Evolutionary conservation across 1,140 invertebrate species (phyloP), one percentile per base, ranked within the genome.

Genomic region (Ostrea edulis): DNA sequence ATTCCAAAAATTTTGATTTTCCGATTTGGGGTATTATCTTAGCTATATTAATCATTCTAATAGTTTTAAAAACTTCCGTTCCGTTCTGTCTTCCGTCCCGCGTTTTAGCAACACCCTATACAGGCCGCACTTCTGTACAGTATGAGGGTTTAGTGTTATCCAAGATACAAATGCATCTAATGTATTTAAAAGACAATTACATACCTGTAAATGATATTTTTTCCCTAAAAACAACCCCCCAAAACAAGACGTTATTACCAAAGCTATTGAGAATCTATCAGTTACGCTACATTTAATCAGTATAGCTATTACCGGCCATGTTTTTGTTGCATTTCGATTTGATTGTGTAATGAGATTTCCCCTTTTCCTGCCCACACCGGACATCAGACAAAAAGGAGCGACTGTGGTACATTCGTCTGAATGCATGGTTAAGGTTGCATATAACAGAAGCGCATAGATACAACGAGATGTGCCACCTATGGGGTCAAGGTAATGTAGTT

Each of bases 361-460:
- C 68, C 25, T 71, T 55, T 71, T 71, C 25, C 68, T 71, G 68
- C 68, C 68, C 68, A 71, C 68, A 71, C 68, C 68, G 68, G 68
- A 71, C 12, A 35, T 29, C n/a, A 5, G 68, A 71, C 68, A 71
- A 14, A 71, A 71, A 35, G 68, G 68, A 29, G 68, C 68, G 68
- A 29, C 29, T 12, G 68, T 17, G 55, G 12, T 58, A 20, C 22
- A 71, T 71, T 71, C 68, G 12, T 25, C 0, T 25, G 22, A 71
- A 25, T 71, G 29, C 29, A 29, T 71, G 25, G 8, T 35, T 71
- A 35, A 71, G 22, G 25, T 71, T 14, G 29, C 8, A 44, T 44
- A 44, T 5, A 44, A 5, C 25, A 35, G 22, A 20, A 58, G 20
- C 12, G 29, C 12, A 71, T 12, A 29, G 22, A 71, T 71, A 14